A percentile compares a stretch with the other conserved stretches of the same genome.
These are phyloP conservation scores for Tholera decimalis DNA, from an alignment of 2,888 invertebrate genomes.

Conservation along the genomic window DNA sequence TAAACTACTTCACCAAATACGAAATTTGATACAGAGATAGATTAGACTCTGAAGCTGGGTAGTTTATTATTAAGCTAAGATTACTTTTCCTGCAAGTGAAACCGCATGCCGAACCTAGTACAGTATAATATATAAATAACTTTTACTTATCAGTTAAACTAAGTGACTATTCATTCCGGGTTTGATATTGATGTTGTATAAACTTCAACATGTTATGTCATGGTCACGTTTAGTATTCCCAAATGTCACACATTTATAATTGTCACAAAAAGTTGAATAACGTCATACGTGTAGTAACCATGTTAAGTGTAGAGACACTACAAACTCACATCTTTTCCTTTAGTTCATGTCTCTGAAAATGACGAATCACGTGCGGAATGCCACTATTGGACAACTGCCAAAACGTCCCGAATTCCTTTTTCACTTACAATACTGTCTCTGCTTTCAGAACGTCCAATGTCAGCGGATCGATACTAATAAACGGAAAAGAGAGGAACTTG, in stretches of 20 bases:
- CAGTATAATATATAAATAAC: neutral
- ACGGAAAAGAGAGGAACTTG: conserved; percentile 96
- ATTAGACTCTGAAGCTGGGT: no score
- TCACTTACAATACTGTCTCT: conserved; percentile 39
- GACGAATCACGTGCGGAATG: conserved; percentile 30
- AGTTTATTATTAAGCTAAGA: no score
- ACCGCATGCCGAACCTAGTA: no score
- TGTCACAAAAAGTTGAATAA: conserved; percentile 1
- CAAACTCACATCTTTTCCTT: conserved; percentile 3
- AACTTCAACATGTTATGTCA: no score
- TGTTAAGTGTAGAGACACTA: neutral
- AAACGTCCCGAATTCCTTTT: conserved; percentile 33
- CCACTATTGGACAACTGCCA: conserved; percentile 38
- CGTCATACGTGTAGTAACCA: neutral
- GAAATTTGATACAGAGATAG: no score
- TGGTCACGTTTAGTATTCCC: conserved; percentile 14
- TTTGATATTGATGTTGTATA: conserved; percentile 29
- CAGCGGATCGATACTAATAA: conserved; percentile 96
- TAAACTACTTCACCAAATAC: no score
- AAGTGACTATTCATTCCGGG: conserved; percentile 8
- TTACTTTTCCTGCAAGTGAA: no score
- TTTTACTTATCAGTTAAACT: neutral
- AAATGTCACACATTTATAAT: no score
- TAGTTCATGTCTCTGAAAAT: conserved; percentile 7
- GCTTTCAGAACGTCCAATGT: conserved; percentile 95